Evolutionary conservation across 2,113 vertebrate genomes (phyloP), one percentile per base, ranked within the genome.

Genomic region (Oreotrochilus melanogaster): DNA sequence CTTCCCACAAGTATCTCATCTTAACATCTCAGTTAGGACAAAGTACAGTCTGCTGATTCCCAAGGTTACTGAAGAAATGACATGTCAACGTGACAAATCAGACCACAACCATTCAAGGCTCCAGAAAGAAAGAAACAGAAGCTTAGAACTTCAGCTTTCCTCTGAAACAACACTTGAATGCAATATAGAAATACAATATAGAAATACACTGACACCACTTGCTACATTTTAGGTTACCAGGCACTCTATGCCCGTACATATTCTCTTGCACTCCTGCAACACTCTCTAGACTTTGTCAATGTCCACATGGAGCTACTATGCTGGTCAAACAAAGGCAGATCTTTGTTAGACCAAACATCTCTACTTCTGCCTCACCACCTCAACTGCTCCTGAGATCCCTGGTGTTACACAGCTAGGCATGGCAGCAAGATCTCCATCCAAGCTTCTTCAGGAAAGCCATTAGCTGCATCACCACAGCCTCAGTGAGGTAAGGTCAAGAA

Each of bases 311-410:
- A 88, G 25, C 25, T 71, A 7, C 57, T 80, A 3, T 10, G 17
- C 35, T 80, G 66, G 76, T 28, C 92, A 70, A 67, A 89, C 24
- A 56, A 88, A 88, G 82, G 39, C n/a, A 71, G 51, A 35, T n/a
- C 72, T 92, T 80, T 66, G 85, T 78, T 51, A 39, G 67, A 84
- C 67, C 54, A 25, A 76, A 35, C 11, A 33, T 47, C 35, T 92
- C 95, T 73, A 89, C 21, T 19, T 89, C 86, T 83, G 70, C 92
- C 92, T 96, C 88, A 90, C 19, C 60, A 92, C 92, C 92, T 93
- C 39, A 89, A 85, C 66, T 61, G 95, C 74, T 97, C 51, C 92
- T 0, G 33, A 92, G 67, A 50, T 90, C 71, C 60, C 94, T 71
- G 78, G 78, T 14, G 89, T 80, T 27, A 82, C 4, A 33, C 70